Evolutionary conservation across 1,140 invertebrate species (phyloP).

Genomic region (Macrotrachela quadricornifera): DNA sequence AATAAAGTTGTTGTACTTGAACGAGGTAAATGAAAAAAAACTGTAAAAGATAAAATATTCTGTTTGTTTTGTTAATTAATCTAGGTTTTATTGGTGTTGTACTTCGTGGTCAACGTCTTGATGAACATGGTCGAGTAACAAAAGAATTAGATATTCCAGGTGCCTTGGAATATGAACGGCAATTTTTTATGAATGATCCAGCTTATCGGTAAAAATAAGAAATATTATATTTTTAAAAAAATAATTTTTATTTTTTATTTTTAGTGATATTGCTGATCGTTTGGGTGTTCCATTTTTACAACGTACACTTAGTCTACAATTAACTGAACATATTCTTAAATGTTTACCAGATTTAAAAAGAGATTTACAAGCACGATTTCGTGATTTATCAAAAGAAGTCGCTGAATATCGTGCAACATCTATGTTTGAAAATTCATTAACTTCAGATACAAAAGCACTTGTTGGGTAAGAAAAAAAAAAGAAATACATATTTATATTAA

Average conservation of each 20-base stretch:
- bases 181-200: slow-evolving; percentile 65
- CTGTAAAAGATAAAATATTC: too few relatives aligned
- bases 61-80: too few relatives aligned
- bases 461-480: not conserved
- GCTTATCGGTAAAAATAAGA: slow-evolving; percentile 20
- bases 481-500: not conserved
- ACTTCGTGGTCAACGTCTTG: slow-evolving; percentile 79
- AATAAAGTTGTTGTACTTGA: slow-evolving; percentile 83
- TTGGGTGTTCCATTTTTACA: slow-evolving; percentile 95
- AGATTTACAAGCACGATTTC: slow-evolving; percentile 78
- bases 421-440: too few relatives aligned
- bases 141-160: slow-evolving; percentile 44
- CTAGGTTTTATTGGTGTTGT: slow-evolving; percentile 74
- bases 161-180: slow-evolving; percentile 77
- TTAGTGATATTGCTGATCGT: slow-evolving; percentile 67
- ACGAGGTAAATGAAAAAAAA: slow-evolving; percentile 35
- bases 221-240: too few relatives aligned
- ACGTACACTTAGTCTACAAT: slow-evolving; percentile 85
- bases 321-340: slow-evolving; percentile 96
- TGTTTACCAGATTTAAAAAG: slow-evolving; percentile 81
- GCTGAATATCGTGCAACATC: slow-evolving; percentile 51
- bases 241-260: too few relatives aligned
- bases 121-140: slow-evolving; percentile 45
- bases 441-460: not conserved
- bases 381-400: slow-evolving; percentile 85